Percentiles rank a stretch among this genome's conserved stretches.
phyloP scores from a whole-genome alignment of 2,797 vertebrate genomes.

The Micropoecilia bifurca region DNA sequence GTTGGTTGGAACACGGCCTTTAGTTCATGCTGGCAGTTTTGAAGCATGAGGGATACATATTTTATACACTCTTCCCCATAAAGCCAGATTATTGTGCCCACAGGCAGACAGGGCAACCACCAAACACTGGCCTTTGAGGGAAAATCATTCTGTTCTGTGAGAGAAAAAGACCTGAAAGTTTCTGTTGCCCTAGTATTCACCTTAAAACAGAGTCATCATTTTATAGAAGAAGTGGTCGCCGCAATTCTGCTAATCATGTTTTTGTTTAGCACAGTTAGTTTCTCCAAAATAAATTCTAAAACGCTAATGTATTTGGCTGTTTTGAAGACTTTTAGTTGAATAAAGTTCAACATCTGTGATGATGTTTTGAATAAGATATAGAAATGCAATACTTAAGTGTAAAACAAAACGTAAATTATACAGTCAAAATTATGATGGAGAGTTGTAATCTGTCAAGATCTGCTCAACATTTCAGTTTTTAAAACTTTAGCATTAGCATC shows the following conservation, averaged over 20 bases:
- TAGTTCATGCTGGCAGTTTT: background rate
- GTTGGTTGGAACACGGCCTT: background rate
- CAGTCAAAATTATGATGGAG: background rate
- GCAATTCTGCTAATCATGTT: too few species aligned
- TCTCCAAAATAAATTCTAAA: background rate
- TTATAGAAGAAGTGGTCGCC: background rate
- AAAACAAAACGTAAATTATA: background rate
- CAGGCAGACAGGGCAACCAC: background rate
- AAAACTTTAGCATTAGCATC: background rate
- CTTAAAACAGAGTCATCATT: background rate
- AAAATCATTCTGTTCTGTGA: background rate
- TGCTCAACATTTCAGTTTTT: background rate
- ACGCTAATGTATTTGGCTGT: background rate
- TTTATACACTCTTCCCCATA: background rate
- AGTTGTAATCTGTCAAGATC: background rate
- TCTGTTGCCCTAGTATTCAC: background rate
- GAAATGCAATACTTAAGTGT: background rate
- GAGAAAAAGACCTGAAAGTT: background rate
- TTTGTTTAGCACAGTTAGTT: background rate
- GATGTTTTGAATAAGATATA: background rate
- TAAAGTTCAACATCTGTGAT: background rate
- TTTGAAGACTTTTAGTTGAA: background rate
- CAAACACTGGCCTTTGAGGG: background rate
- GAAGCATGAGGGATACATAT: background rate
- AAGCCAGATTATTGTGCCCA: background rate